Percentiles rank a stretch among this genome's conserved stretches.
phyloP scores from a whole-genome alignment of 2,888 invertebrate genomes.

The Stenichneumon culpator region DNA sequence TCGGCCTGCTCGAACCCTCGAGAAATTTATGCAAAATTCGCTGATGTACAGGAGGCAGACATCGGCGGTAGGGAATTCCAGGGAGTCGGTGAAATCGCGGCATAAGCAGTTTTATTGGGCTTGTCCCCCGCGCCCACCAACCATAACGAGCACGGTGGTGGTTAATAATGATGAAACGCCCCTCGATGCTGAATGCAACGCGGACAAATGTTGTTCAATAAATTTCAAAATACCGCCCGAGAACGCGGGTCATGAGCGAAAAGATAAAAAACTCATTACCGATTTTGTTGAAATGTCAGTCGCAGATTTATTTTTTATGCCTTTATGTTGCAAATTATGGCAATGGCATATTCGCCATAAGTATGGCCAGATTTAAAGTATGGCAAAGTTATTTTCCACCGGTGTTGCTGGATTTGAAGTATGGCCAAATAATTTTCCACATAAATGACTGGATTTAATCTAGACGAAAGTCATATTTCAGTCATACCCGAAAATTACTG shows the following conservation, averaged over 20 bases:
- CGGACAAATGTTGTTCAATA: constrained; percentile 8
- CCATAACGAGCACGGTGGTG: constrained; percentile 11
- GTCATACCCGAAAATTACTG: no score
- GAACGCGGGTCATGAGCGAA: background rate
- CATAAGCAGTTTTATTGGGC: constrained; percentile 56
- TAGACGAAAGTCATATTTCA: no score
- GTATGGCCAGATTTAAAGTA: no score
- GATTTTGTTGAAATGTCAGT: background rate
- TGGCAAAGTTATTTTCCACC: no score
- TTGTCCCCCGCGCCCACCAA: constrained; percentile 35
- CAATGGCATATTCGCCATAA: background rate
- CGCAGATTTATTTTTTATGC: background rate
- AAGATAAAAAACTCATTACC: background rate
- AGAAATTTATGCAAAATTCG: constrained; percentile 59
- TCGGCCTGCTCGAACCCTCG: constrained; percentile 26
- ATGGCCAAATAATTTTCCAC: no score
- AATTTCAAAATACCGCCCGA: constrained; percentile 9
- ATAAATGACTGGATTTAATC: no score
- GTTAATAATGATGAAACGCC: constrained; percentile 46
- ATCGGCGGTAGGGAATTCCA: constrained; percentile 19
- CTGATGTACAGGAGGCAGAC: constrained; percentile 49
- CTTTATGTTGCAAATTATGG: background rate
- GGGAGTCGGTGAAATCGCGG: constrained; percentile 41
- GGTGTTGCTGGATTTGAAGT: no score
- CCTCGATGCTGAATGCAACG: constrained; percentile 31